phyloP scores from a whole-genome alignment of 1,140 invertebrate species.

The Nymphalis io region DNA sequence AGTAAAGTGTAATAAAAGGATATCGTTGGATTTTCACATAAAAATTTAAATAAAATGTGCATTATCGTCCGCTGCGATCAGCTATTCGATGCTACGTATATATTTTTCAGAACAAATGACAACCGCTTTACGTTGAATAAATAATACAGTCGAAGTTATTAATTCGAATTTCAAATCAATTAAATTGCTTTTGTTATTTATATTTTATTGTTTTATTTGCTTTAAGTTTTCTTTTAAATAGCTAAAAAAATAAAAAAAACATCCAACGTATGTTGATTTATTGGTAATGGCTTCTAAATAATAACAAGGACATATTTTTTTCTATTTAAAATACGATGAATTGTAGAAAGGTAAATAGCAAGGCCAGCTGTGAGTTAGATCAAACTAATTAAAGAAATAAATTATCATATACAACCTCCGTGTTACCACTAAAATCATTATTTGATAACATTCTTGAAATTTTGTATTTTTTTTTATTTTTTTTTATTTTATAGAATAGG shows the following conservation, averaged over 20 bases:
- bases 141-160: constrained; percentile 7
- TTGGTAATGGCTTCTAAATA: too few relatives aligned
- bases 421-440: neutral
- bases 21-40: constrained; percentile 19
- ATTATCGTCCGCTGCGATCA: constrained; percentile 24
- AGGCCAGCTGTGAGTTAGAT: too few relatives aligned
- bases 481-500: too few relatives aligned
- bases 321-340: too few relatives aligned
- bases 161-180: constrained; percentile 1
- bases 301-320: too few relatives aligned
- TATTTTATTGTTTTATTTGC: neutral
- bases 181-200: constrained; percentile 8
- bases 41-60: constrained; percentile 31
- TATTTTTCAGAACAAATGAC: constrained; percentile 7
- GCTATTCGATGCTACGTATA: constrained; percentile 8
- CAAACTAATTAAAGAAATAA: too few relatives aligned
- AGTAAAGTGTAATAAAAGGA: constrained; percentile 26
- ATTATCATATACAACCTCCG: too few relatives aligned
- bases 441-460: neutral
- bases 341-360: too few relatives aligned
- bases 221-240: neutral
- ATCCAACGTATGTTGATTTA: too few relatives aligned
- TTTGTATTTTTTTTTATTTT: too few relatives aligned
- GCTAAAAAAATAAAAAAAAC: neutral
- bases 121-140: constrained; percentile 15